phyloP scores from a whole-genome alignment of 2,888 invertebrate genomes.

The Aproaerema taeniolella region DNA sequence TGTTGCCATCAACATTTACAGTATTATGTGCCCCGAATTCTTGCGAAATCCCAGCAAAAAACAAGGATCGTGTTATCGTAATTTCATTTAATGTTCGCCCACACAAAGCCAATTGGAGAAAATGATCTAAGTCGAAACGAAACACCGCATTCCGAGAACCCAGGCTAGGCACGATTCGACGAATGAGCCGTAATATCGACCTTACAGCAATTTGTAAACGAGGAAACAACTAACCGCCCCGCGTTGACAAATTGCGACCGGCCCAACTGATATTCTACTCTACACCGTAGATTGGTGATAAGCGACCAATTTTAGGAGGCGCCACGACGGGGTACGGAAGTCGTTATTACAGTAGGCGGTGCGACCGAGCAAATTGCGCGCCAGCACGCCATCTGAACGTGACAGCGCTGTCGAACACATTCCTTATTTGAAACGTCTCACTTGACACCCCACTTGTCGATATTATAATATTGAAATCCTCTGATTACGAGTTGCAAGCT shows the following conservation, averaged over 20 bases:
- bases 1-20: too few relatives aligned
- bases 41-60: too few relatives aligned
- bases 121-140: conserved; percentile 4
- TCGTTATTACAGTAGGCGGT: conserved; percentile 76
- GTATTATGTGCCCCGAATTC: too few relatives aligned
- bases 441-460: conserved; percentile 54
- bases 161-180: conserved; percentile 6
- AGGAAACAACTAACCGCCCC: conserved; percentile 47
- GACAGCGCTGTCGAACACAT: conserved; percentile 74
- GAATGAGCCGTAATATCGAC: conserved; percentile 21
- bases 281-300: conserved; percentile 73
- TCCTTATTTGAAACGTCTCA: conserved; percentile 71
- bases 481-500: background rate
- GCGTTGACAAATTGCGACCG: conserved; percentile 68
- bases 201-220: conserved; percentile 38
- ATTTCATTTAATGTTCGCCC: conserved; percentile 3
- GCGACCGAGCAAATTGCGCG: conserved; percentile 70
- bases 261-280: conserved; percentile 66
- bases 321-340: conserved; percentile 75
- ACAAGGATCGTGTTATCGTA: too few relatives aligned
- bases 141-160: conserved; percentile 5
- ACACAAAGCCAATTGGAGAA: conserved; percentile 9
- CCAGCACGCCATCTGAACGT: conserved; percentile 73
- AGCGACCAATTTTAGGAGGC: conserved; percentile 77
- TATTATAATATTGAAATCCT: conserved; percentile 41